phyloP scores from a whole-genome alignment of 2,113 vertebrate species.

The chimpanzee (Pan troglodytes) region NHGRI_mPanTro3-v2.1_pri NC_072415.2:72050001-72050500 shows the following conservation, averaged over 20 bases:
- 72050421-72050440: background rate
- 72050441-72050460: background rate
- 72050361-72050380: background rate
- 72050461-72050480: background rate
- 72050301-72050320: background rate
- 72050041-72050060: background rate
- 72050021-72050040: background rate
- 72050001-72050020: background rate
- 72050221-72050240: background rate
- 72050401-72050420: background rate
- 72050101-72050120: background rate
- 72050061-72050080: background rate
- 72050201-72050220: background rate
- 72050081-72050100: background rate
- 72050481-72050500: background rate
- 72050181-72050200: background rate
- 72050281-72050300: background rate
- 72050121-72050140: background rate
- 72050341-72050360: background rate
- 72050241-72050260: background rate
- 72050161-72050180: background rate
- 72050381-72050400: background rate
- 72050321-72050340: background rate
- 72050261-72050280: background rate
- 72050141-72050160: background rate